A percentile compares a stretch with the other conserved stretches of the same genome.
Evolutionary conservation across 2,797 vertebrate species (phyloP).

Genomic region (Salarias fasciatus): DNA sequence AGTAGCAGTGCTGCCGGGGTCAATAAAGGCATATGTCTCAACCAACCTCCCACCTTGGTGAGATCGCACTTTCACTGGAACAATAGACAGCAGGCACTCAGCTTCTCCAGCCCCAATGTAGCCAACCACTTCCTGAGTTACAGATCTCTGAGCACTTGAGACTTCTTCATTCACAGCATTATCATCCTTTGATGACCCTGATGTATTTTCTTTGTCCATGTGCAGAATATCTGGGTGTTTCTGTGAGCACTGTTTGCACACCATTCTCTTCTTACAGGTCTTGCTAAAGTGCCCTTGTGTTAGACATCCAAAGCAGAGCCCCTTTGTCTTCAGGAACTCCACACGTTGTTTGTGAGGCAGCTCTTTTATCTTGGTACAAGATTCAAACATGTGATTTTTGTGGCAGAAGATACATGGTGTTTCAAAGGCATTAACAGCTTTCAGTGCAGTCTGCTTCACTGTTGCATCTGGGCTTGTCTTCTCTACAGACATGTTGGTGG

Average conservation of each 20-base stretch:
- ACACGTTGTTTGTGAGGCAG: not conserved
- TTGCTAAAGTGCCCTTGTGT: not conserved
- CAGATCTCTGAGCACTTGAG: not conserved
- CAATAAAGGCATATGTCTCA: not conserved
- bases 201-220: too few relatives aligned
- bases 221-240: not conserved
- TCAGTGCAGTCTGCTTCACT: not conserved
- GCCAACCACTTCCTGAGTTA: not conserved
- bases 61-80: not conserved
- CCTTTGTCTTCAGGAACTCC: not conserved
- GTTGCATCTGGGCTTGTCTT: not conserved
- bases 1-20: conserved; percentile 10
- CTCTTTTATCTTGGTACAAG: not conserved
- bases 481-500: not conserved
- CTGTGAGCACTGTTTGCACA: not conserved
- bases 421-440: not conserved
- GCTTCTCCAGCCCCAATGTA: not conserved
- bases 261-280: not conserved
- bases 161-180: not conserved
- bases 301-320: too few relatives aligned
- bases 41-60: not conserved
- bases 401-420: too few relatives aligned
- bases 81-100: not conserved
- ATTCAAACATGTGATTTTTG: not conserved
- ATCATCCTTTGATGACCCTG: too few relatives aligned